Percentiles rank a stretch among this genome's conserved stretches.
phyloP scores from a whole-genome alignment of 1,140 invertebrate genomes.

The Magallana angulata region DNA sequence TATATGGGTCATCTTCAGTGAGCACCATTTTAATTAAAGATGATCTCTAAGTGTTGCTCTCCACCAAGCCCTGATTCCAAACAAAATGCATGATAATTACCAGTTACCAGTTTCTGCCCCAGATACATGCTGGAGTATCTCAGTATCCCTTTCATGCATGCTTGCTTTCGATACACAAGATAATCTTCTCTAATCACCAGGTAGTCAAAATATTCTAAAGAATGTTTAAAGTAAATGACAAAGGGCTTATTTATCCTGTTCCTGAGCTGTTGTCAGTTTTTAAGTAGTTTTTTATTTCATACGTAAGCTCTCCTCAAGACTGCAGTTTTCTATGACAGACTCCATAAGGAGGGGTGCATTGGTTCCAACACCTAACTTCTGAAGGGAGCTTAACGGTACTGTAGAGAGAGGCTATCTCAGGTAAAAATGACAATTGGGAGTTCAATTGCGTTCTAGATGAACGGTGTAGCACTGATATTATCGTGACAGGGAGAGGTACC shows the following conservation, averaged over 20 bases:
- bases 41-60: too few species aligned
- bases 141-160: neutral
- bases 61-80: too few species aligned
- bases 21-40: too few species aligned
- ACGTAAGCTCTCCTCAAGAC: neutral
- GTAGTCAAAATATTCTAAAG: conserved; percentile 15
- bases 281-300: conserved; percentile 1
- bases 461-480: neutral
- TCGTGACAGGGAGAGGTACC: conserved; percentile 11
- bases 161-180: neutral
- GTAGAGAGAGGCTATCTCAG: conserved; percentile 10
- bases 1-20: too few species aligned
- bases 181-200: conserved; percentile 3
- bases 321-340: too few species aligned
- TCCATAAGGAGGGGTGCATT: too few species aligned
- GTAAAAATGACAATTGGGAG: conserved; percentile 32
- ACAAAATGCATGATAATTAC: too few species aligned
- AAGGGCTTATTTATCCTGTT: neutral
- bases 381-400: neutral
- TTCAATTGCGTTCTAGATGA: neutral
- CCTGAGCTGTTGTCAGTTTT: neutral
- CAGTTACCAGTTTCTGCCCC: too few species aligned
- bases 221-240: conserved; percentile 23
- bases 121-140: too few species aligned
- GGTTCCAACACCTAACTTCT: too few species aligned